Base-by-base conservation (phyloP, 2,797 vertebrate genomes). In the Huso huso region DNA sequence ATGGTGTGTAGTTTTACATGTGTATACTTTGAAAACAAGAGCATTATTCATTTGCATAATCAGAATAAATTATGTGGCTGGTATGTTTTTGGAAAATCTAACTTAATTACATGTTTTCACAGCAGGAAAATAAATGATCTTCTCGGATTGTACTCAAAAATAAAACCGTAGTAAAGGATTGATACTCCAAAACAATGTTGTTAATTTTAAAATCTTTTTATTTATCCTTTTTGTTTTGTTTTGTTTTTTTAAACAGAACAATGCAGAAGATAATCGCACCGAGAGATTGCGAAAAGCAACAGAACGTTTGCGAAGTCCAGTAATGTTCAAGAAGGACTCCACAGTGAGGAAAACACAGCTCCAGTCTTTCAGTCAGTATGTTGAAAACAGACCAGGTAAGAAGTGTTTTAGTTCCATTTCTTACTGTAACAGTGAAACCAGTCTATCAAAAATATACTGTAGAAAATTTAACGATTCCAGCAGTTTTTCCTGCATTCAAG, bases 281-380 rank as follows among this genome's bases (percentile, higher is more conserved):
- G 95, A 98, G 85, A 88, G 89, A 61, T 86, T 93, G 75, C 93
- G 93, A 77, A 92, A 91, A 82, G 89, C 92, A 9, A 86, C 93
- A 3, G 95, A 98, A 78, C 86, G 89, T 77, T 86, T 98, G 80
- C 91, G 91, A 70, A 95, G 88, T 84, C 95, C 96, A 0, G 95
- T 98, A 23, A 90, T 96, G 73, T 98, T 99, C 86, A 92, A 85
- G 87, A 97, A 96, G 84, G 96, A 99, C 75, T 91, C 95, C 7
- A 77, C 95, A 1, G 86, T 99, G 81, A 93, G 95, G 77, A 98
- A 97, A 88, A 98, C 95, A 10, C 96, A 97, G 82, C 93, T 99
- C 61, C 94, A 97, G 85, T 99, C 96, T 71, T 99, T 96, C 86
- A 99, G 95, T 87, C 95, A 98, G 77, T 98, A 94, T 61, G 92